Conservation (phyloP, 92 coral and sea anemone species). For the Virgularia gustaviana region DNA sequence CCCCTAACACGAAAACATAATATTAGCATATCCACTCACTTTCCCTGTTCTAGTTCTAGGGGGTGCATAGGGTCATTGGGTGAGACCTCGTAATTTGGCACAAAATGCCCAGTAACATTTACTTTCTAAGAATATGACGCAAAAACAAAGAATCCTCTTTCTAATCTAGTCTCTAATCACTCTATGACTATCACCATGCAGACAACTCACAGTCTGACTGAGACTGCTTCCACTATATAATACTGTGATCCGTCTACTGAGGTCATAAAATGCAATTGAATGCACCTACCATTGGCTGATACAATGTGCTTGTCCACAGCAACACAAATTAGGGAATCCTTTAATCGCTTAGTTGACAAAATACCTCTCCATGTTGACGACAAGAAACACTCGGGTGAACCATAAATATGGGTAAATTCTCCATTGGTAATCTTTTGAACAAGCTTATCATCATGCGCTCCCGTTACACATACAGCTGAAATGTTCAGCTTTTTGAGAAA, state of each 20-base stretch:
- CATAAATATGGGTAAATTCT: constrained; percentile 23
- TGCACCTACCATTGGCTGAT: constrained; percentile 23
- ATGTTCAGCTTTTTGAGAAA: not conserved
- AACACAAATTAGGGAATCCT: constrained; percentile 18
- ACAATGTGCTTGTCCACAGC: constrained; percentile 29
- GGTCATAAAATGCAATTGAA: not conserved
- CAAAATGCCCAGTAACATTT: too few relatives aligned
- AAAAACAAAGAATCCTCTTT: too few relatives aligned
- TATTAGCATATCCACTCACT: not conserved
- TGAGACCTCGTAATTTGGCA: too few relatives aligned
- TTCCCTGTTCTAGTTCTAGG: too few relatives aligned
- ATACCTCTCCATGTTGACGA: constrained; percentile 26
- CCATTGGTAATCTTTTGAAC: not conserved
- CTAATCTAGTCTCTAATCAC: too few relatives aligned
- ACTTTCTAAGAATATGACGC: too few relatives aligned
- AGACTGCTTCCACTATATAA: not conserved
- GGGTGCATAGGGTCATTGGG: too few relatives aligned
- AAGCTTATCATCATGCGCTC: constrained; percentile 4
- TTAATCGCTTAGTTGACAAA: constrained; percentile 9
- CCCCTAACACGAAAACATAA: constrained; percentile 3
- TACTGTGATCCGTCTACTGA: not conserved
- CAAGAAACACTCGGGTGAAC: constrained; percentile 24
- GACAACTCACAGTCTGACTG: too few relatives aligned
- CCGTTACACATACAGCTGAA: constrained; percentile 11
- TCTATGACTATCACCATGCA: too few relatives aligned